A percentile compares a stretch with the other conserved stretches of the same genome.
Conservation (phyloP, 2,113 vertebrate species). For the Bolborhynchus lineola region DNA sequence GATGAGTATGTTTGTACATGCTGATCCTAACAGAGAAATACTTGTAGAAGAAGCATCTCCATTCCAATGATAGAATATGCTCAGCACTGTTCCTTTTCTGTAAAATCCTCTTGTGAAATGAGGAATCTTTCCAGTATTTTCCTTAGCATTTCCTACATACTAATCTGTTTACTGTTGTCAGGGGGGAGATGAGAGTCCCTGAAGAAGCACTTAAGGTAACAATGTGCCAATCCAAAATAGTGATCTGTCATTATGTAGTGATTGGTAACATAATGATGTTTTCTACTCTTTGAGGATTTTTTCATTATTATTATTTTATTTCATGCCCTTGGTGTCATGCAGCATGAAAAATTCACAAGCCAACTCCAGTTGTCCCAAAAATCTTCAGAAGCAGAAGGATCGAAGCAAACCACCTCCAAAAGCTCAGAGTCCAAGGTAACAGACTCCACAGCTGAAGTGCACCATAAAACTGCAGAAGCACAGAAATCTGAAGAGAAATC, state of each 20-base stretch:
- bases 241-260: neutral
- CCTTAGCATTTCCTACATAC: constrained; percentile 84
- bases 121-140: neutral
- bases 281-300: neutral
- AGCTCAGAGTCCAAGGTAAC: constrained; percentile 68
- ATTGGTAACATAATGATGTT: neutral
- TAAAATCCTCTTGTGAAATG: neutral
- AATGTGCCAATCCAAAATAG: neutral
- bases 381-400: constrained; percentile 78
- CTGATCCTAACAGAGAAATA: neutral
- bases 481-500: constrained; percentile 86
- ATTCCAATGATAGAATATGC: neutral
- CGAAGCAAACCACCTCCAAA: constrained; percentile 77
- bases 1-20: neutral
- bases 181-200: constrained; percentile 93
- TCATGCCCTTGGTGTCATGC: constrained; percentile 11
- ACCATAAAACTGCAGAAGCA: constrained; percentile 77
- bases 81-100: neutral
- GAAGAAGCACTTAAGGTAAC: constrained; percentile 97
- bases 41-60: neutral
- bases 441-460: constrained; percentile 71
- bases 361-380: constrained; percentile 93
- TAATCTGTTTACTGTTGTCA: constrained; percentile 95
- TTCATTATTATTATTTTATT: neutral
- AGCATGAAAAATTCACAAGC: constrained; percentile 99